Evolutionary conservation across 2,797 vertebrate genomes (phyloP), one percentile per base, ranked within the genome.

Genomic region (Gephyroberyx darwinii): DNA sequence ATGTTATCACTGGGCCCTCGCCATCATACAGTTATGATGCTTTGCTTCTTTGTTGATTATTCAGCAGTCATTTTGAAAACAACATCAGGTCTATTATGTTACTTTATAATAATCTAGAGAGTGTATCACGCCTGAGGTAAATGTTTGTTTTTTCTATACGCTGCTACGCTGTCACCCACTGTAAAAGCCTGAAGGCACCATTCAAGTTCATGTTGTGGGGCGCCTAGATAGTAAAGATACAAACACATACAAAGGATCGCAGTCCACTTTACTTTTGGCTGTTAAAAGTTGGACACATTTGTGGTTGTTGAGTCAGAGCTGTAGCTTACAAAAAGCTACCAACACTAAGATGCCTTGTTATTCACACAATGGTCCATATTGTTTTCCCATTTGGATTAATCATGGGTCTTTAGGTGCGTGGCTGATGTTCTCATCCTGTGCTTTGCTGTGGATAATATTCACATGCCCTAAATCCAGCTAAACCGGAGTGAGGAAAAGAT

Each of bases 1-100:
- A 74, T 73, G 74, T 67, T 65, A 14, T 3, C 47, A 12, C 65
- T 75, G 72, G 47, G 67, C 17, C 43, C 2, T 10, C 35, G 65
- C 68, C 58, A 60, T 51, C 47, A 30, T n/a, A 53, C 51, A 20
- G 71, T 71, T 39, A 45, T 33, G 37, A 35, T 65, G 56, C 9
- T 22, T 43, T 54, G 16, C 17, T 17, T n/a, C 30, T 56, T 56
- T 55, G 30, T 33, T 53, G 17, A 30, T 30, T 17, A 33, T 6
- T n/a, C 7, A 14, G 53, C 14, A 17, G 17, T 13, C 13, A 31
- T n/a, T 41, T 41, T 41, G 39, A 41, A 41, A 41, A 41, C 8
- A 41, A 41, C 8, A 10, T 13, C 39, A 41, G 12, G 4, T 12
- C 39, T 41, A 13, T 41, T 41, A 14, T 41, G 39, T 41, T 41